phyloP scores from a whole-genome alignment of 2,797 vertebrate species.

The Tarsius wallacei region DNA sequence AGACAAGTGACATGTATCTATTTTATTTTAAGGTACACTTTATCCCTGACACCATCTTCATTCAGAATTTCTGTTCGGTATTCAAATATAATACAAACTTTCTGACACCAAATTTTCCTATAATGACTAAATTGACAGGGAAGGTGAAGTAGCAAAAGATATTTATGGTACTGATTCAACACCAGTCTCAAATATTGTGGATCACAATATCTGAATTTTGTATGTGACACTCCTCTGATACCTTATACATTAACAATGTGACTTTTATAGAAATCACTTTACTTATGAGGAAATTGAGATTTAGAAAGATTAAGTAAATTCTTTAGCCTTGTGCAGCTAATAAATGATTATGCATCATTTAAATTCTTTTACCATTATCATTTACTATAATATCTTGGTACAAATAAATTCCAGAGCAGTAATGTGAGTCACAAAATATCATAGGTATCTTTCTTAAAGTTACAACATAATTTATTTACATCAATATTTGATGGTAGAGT shows the following conservation, averaged over 20 bases:
- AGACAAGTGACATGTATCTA: neutral
- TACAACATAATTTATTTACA: neutral
- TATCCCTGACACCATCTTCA: neutral
- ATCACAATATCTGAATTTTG: neutral
- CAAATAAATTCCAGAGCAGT: neutral
- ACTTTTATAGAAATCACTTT: neutral
- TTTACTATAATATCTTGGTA: slow-evolving; percentile 8
- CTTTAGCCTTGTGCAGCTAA: neutral
- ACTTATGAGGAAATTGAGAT: neutral
- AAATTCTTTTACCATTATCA: neutral
- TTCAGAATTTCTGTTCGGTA: neutral
- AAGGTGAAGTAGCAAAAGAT: neutral
- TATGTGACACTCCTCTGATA: neutral
- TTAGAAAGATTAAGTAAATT: neutral
- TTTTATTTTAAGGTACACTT: neutral
- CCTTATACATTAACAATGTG: neutral
- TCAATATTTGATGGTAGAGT: neutral
- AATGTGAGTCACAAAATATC: slow-evolving; percentile 6
- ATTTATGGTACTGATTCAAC: neutral
- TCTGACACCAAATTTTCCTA: neutral
- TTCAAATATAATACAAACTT: neutral
- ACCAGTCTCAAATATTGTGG: neutral
- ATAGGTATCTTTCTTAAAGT: neutral
- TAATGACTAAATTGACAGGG: neutral
- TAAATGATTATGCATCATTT: neutral